These are phyloP conservation scores for Stenurella melanura DNA, from an alignment of 2,888 invertebrate species.

Conservation along the genomic window DNA sequence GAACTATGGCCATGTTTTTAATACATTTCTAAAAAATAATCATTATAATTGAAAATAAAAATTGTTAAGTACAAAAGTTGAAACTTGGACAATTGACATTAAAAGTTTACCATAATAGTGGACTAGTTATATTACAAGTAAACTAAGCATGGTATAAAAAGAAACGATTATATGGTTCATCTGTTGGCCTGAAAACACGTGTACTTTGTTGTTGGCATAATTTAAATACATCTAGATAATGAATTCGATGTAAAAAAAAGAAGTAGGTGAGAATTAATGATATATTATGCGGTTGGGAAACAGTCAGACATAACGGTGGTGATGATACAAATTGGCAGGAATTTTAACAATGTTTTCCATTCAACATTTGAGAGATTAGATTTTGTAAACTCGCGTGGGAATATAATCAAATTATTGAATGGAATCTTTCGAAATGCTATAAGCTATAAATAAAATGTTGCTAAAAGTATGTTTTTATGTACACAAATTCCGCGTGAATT, in stretches of 20 bases:
- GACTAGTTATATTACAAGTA: too few relatives aligned
- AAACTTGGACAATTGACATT: too few relatives aligned
- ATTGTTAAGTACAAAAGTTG: too few relatives aligned
- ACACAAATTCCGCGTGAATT: background rate
- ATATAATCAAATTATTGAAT: background rate
- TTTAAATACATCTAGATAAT: background rate
- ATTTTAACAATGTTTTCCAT: conserved; percentile 3
- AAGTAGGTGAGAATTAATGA: conserved; percentile 18
- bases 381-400: background rate
- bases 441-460: background rate
- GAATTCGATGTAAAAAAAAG: conserved; percentile 1
- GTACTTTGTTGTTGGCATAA: background rate
- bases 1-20: too few relatives aligned
- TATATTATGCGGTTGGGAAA: background rate
- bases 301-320: background rate
- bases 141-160: background rate
- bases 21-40: too few relatives aligned
- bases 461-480: background rate
- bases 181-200: background rate
- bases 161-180: background rate
- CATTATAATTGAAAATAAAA: too few relatives aligned
- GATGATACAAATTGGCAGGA: background rate
- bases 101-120: too few relatives aligned
- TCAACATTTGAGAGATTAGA: background rate
- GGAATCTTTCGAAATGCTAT: background rate